Evolutionary conservation across 2,888 invertebrate species (phyloP), one percentile per base, ranked within the genome.

Genomic region (Erebia epiphron): DNA sequence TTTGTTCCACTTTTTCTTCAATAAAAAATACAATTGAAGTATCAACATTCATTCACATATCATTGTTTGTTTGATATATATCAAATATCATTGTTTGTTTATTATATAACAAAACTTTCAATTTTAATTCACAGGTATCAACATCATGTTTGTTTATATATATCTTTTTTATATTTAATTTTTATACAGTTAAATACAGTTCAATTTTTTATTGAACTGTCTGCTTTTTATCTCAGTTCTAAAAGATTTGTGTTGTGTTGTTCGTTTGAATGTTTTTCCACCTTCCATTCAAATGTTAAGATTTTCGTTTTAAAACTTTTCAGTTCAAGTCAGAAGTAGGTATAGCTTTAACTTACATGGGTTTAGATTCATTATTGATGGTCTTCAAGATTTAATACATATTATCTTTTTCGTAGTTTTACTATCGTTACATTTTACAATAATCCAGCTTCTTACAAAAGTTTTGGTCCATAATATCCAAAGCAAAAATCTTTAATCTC

Each of bases 101-200:
- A 49, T 67, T 54, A 43, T 43, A 10, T 52, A 66, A 63, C 18
- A 26, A 8, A n/a, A 68, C 68, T 71, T 68, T 71, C 71, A 61
- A 68, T 71, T 62, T 54, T 16, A n/a, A 8, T 64, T 41, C 41
- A 13, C 26, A 13, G 41, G 11, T 35, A 7, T 18, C 54, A 69
- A 50, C 35, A 2, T n/a, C 14, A 50, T n/a, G 21, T 50, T 63
- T 50, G 18, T 54, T 16, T 64, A 64, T 18, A 16, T 52, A 35
- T 52, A 11, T 35, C 41, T 13, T 62, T 62, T 16, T 61, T 18
- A 13, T 18, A 43, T 4, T n/a, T n/a, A n/a, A n/a, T n/a, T n/a
- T n/a, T n/a, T n/a, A n/a, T n/a, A n/a, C n/a, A n/a, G n/a, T n/a
- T n/a, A n/a, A n/a, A n/a, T n/a, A n/a, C n/a, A n/a, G n/a, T n/a